phyloP scores from a whole-genome alignment of 2,113 vertebrate genomes.

The Hylia prasina region DNA sequence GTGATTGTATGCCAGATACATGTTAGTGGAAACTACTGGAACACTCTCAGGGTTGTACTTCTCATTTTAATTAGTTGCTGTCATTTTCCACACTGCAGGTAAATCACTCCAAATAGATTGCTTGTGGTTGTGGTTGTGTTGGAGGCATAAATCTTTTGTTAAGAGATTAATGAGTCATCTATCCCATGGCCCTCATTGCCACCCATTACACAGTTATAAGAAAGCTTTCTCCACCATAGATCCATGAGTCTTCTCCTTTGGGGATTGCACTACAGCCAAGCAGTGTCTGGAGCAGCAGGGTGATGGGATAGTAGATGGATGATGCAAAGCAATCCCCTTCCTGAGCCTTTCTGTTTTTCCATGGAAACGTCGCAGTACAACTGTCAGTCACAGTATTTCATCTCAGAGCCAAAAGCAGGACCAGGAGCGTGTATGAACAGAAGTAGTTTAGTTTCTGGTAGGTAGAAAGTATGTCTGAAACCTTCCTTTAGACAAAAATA shows the following conservation, averaged over 20 bases:
- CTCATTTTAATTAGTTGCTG: not conserved
- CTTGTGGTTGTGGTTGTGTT: not conserved
- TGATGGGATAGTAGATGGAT: accelerated
- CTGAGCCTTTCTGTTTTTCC: not conserved
- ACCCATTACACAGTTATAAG: not conserved
- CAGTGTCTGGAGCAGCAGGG: not conserved
- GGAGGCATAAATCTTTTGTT: not conserved
- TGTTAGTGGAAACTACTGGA: not conserved
- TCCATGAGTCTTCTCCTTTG: not conserved
- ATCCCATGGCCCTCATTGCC: not conserved
- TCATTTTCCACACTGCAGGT: not conserved
- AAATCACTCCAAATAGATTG: not conserved
- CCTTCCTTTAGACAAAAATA: not conserved
- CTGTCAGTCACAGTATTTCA: accelerated
- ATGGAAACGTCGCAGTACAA: accelerated
- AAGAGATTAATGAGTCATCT: not conserved
- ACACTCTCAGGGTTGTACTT: not conserved
- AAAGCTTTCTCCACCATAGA: not conserved
- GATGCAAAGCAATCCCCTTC: not conserved
- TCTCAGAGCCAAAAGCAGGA: not conserved
- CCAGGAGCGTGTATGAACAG: not conserved
- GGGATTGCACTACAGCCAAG: not conserved
- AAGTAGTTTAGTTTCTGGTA: not conserved
- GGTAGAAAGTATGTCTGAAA: not conserved
- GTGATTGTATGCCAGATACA: not conserved